A percentile compares a stretch with the other conserved stretches of the same genome.
Evolutionary conservation across 2,888 invertebrate genomes (phyloP).

Genomic region (Octonoba sinensis): DNA sequence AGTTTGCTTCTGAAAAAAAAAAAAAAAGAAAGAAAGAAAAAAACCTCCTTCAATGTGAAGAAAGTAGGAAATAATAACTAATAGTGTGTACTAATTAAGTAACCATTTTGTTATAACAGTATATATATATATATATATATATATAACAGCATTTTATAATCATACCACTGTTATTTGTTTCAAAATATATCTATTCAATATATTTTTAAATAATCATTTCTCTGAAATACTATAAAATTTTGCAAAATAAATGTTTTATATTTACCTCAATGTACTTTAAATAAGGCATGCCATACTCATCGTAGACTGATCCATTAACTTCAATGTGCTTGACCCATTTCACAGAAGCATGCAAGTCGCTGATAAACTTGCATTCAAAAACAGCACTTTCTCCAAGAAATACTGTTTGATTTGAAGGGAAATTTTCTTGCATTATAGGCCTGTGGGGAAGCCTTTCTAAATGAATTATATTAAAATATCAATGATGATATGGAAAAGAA

Average conservation of each 20-base stretch:
- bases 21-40: too few relatives aligned
- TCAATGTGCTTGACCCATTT: conserved; percentile 80
- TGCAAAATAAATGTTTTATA: not conserved
- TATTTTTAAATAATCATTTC: too few relatives aligned
- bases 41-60: too few relatives aligned
- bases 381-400: conserved; percentile 80
- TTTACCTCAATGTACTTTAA: conserved; percentile 56
- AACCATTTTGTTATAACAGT: too few relatives aligned
- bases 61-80: too few relatives aligned
- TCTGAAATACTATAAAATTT: too few relatives aligned
- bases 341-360: conserved; percentile 86
- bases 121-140: too few relatives aligned
- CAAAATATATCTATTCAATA: too few relatives aligned
- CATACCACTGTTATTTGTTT: too few relatives aligned
- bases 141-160: too few relatives aligned
- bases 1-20: not conserved
- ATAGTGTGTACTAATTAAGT: too few relatives aligned
- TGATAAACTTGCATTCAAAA: conserved; percentile 85
- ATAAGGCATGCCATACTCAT: conserved; percentile 69
- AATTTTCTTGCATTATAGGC: conserved; percentile 82
- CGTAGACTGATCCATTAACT: conserved; percentile 65
- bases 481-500: not conserved
- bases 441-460: conserved; percentile 88
- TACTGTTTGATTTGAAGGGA: conserved; percentile 83
- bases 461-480: conserved; percentile 69